Evolutionary conservation across 2,888 invertebrate genomes (phyloP), one percentile per base, ranked within the genome.

Genomic region (Orthosia gracilis): DNA sequence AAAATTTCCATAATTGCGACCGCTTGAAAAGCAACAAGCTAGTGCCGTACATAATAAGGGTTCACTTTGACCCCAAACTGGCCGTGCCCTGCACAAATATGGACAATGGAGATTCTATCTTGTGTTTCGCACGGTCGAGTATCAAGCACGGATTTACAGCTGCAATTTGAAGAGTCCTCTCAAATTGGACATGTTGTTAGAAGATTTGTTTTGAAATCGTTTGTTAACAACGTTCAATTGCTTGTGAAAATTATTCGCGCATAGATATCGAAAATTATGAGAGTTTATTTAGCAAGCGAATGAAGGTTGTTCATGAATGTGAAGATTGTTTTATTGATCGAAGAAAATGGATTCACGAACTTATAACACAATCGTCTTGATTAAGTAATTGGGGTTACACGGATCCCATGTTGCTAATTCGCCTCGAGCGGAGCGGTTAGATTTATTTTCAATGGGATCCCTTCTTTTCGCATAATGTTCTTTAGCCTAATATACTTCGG

Each of bases 91-190:
- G 85, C 80, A 91, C 93, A 91, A 93, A 93, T 94, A 94, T 91
- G 93, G 94, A 88, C 91, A 87, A 85, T 87, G 80, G 87, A 89
- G 94, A 94, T 94, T 87, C 87, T 93, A 94, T 94, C 94, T 89
- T 73, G 80, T 84, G 89, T 90, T 94, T 94, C 94, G 91, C 94
- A 94, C 94, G 94, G 91, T 92, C 88, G 87, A 86, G 80, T 86
- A 89, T 89, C 88, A 87, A 83, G 84, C 85, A 82, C 83, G 81
- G 88, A 89, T 90, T 90, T 89, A 89, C 88, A 80, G 85, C 82
- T 82, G 86, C 88, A 87, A 90, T 91, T 89, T 88, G 85, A 87
- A 85, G 83, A 85, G 86, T 84, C 82, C 85, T 83, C 87, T 88
- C 73, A 85, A 86, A 89, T 85, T 83, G 86, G 82, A 78, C 82